Percentiles rank a stretch among this genome's conserved stretches.
Conservation (phyloP, 2,888 invertebrate genomes). For the Drosophila dives region DNA sequence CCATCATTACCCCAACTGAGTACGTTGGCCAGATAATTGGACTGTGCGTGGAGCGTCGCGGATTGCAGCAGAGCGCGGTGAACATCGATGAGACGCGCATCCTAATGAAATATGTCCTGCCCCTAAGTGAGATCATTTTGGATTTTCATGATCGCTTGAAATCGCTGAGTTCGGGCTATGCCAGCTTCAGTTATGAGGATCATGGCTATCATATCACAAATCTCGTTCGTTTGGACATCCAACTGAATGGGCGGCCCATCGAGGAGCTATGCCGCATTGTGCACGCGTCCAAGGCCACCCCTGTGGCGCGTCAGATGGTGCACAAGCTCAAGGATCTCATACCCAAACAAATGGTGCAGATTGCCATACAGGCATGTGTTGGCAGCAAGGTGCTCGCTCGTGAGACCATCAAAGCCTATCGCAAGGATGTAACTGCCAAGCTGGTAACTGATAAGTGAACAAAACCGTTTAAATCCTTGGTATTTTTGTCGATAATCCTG, state of each 20-base stretch:
- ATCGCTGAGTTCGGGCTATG: conserved; percentile 96
- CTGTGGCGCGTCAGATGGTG: conserved; percentile 89
- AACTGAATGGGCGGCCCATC: conserved; percentile 91
- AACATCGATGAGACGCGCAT: conserved; percentile 94
- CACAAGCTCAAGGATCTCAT: conserved; percentile 92
- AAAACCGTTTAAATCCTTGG: not conserved
- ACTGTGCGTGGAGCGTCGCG: conserved; percentile 91
- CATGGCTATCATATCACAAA: conserved; percentile 91
- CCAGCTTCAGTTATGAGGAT: conserved; percentile 97
- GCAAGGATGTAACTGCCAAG: conserved; percentile 97
- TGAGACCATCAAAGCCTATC: conserved; percentile 93
- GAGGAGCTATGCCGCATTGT: conserved; percentile 94
- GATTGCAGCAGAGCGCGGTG: conserved; percentile 87
- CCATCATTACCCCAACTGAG: conserved; percentile 93
- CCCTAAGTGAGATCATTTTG: conserved; percentile 96
- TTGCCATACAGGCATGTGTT: conserved; percentile 94
- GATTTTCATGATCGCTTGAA: conserved; percentile 98
- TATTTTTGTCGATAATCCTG: not conserved
- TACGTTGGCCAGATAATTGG: conserved; percentile 90
- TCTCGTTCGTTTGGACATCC: conserved; percentile 90
- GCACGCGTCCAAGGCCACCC: conserved; percentile 89
- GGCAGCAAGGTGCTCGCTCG: conserved; percentile 92
- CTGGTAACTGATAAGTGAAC: conserved; percentile 87
- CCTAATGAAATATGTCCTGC: conserved; percentile 93
- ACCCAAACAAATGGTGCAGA: conserved; percentile 94